Evolutionary conservation across 2,113 vertebrate genomes (phyloP).

Genomic region (Benitochromis conjunctus): DNA sequence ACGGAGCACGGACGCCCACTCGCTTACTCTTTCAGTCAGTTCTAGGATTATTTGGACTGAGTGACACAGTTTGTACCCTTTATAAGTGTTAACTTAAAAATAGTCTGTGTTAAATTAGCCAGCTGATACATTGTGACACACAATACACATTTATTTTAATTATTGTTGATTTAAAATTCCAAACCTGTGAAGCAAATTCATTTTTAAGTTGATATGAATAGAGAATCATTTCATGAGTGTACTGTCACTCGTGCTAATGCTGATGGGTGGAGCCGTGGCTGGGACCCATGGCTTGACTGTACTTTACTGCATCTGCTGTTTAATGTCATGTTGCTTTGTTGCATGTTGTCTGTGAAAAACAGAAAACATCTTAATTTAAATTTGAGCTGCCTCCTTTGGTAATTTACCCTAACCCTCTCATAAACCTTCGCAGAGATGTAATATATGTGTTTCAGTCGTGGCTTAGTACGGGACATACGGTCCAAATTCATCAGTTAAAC

Average conservation of each 20-base stretch:
- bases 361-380: not conserved
- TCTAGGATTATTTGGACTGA: not conserved
- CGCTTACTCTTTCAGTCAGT: not conserved
- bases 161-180: not conserved
- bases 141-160: not conserved
- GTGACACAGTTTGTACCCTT: not conserved
- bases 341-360: not conserved
- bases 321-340: not conserved
- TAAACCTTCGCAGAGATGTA: not conserved
- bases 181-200: fast-evolving
- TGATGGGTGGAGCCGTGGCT: not conserved
- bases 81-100: fast-evolving
- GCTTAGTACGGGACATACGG: fast-evolving
- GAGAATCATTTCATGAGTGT: fast-evolving
- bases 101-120: not conserved
- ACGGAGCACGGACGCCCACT: not conserved
- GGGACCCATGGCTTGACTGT: not conserved
- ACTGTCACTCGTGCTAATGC: not conserved
- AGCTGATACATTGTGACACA: not conserved
- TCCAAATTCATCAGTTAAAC: not conserved
- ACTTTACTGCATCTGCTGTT: not conserved
- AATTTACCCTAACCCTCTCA: not conserved
- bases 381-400: not conserved
- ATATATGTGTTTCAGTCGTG: not conserved
- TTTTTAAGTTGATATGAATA: not conserved